These are phyloP conservation scores for Danionella dracula DNA, from an alignment of 2,797 vertebrate species.

Conservation along the genomic window DNA sequence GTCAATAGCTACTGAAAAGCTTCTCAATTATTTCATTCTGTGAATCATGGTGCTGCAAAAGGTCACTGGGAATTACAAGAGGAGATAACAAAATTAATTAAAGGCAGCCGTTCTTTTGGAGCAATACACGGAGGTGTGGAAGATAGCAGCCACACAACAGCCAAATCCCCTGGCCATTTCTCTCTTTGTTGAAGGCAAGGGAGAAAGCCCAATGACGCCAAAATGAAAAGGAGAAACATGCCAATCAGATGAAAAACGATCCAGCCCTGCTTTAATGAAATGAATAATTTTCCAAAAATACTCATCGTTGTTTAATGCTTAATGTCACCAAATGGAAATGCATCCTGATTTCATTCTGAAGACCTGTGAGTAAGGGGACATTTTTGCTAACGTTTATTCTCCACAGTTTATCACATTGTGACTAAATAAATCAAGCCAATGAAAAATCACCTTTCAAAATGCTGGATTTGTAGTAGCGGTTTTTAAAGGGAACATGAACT, in stretches of 20 bases:
- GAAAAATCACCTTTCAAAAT: too few relatives aligned
- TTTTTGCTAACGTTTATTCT: too few relatives aligned
- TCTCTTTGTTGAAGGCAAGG: slow-evolving; percentile 41
- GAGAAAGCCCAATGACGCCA: slow-evolving; percentile 20
- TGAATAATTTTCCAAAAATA: slow-evolving; percentile 60
- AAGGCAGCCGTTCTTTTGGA: slow-evolving; percentile 48
- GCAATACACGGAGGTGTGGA: slow-evolving; percentile 46
- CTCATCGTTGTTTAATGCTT: slow-evolving; percentile 44
- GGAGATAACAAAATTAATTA: slow-evolving; percentile 70
- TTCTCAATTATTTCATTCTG: slow-evolving; percentile 53
- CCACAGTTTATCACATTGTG: too few relatives aligned
- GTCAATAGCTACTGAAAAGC: slow-evolving; percentile 39
- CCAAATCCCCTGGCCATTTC: slow-evolving; percentile 56
- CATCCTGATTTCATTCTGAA: slow-evolving; percentile 19
- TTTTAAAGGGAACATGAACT: too few relatives aligned
- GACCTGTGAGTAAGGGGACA: neutral
- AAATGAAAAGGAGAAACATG: slow-evolving; percentile 52
- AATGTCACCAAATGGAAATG: slow-evolving; percentile 59
- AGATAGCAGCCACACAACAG: slow-evolving; percentile 28
- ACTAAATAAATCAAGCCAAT: too few relatives aligned
- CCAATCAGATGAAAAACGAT: slow-evolving; percentile 61
- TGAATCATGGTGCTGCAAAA: slow-evolving; percentile 63
- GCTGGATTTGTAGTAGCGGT: too few relatives aligned
- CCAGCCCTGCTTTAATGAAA: slow-evolving; percentile 60
- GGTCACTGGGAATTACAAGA: slow-evolving; percentile 70